A percentile compares a stretch with the other conserved stretches of the same genome.
Evolutionary conservation across 2,113 vertebrate genomes (phyloP).

Genomic region (Malurus elegans): DNA sequence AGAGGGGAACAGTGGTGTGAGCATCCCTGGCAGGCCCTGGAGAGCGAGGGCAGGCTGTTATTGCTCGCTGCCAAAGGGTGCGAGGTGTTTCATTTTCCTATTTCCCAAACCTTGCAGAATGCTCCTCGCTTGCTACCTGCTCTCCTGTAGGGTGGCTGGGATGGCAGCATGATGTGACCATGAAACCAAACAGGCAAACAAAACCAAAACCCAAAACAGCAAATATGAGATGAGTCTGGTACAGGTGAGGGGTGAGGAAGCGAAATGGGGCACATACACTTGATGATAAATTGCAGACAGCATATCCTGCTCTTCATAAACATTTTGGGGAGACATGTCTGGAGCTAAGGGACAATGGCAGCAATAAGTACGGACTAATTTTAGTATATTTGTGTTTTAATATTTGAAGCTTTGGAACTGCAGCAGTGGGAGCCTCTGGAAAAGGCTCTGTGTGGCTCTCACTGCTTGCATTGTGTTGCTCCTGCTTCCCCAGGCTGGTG

Average conservation of each 20-base stretch:
- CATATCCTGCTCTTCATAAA: neutral
- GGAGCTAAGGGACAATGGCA: neutral
- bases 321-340: neutral
- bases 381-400: neutral
- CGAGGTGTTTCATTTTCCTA: neutral
- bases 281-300: neutral
- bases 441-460: neutral
- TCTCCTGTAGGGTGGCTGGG: neutral
- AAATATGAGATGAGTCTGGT: neutral
- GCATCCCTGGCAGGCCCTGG: neutral
- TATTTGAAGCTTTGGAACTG: neutral
- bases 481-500: neutral
- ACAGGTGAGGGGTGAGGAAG: neutral
- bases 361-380: neutral
- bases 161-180: neutral
- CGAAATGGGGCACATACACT: rapidly evolving
- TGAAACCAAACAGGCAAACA: neutral
- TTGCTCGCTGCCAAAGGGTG: neutral
- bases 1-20: rapidly evolving
- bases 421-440: neutral
- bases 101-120: neutral
- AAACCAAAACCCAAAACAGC: neutral
- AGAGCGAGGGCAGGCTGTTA: neutral
- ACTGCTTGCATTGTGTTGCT: neutral
- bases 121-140: rapidly evolving